Evolutionary conservation across 2,797 vertebrate genomes (phyloP).

Genomic region (Arctocebus calabarensis): DNA sequence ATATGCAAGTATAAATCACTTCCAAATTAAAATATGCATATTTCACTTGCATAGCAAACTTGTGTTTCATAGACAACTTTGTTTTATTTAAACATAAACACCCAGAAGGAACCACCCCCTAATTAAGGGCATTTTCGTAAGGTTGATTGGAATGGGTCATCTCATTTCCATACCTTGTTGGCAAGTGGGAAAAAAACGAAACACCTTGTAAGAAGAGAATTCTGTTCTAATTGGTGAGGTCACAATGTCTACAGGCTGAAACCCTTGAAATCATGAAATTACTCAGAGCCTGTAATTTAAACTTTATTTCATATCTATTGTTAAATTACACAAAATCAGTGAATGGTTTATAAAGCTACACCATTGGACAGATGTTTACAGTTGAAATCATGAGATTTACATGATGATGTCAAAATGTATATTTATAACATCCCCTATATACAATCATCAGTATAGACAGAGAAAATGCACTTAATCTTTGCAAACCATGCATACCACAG

Average conservation of each 20-base stretch:
- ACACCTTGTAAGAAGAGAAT: constrained; percentile 20
- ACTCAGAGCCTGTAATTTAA: constrained; percentile 85
- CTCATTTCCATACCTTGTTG: constrained; percentile 4
- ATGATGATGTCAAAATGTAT: constrained; percentile 85
- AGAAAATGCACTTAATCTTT: constrained; percentile 86
- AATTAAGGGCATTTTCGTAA: neutral
- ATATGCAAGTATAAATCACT: neutral
- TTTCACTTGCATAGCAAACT: constrained; percentile 42
- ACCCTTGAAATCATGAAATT: constrained; percentile 74
- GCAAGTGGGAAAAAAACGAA: constrained; percentile 14
- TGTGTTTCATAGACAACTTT: constrained; percentile 33
- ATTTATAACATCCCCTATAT: constrained; percentile 88
- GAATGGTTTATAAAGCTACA: constrained; percentile 87
- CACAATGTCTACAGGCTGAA: neutral
- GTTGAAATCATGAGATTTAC: constrained; percentile 84
- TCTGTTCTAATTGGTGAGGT: constrained; percentile 1
- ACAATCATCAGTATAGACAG: constrained; percentile 88
- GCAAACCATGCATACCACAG: constrained; percentile 90
- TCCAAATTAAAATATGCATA: constrained; percentile 45
- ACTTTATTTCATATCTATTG: constrained; percentile 89
- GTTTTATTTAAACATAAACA: constrained; percentile 19
- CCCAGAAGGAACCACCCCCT: neutral
- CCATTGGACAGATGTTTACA: constrained; percentile 85
- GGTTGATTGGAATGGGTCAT: neutral
- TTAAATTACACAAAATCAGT: constrained; percentile 90